Evolutionary conservation across 2,888 invertebrate genomes (phyloP), one percentile per base, ranked within the genome.

Genomic region (Xanthostigma xanthostigma): DNA sequence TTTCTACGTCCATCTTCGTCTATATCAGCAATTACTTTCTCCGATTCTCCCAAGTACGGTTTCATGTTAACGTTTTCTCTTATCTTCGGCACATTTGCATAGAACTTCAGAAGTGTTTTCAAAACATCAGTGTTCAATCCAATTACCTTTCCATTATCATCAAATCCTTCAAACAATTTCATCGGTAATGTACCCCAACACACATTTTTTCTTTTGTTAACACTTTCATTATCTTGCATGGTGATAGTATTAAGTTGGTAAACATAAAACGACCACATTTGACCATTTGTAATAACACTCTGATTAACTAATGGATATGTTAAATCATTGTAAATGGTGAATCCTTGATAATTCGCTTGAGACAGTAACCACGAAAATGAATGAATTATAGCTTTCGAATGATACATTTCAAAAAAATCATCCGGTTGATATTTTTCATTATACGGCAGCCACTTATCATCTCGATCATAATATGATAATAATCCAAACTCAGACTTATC

Each of bases 221-320:
- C 71, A 36, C 73, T 66, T n/a, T 75, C 66, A 56, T 78, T 62
- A 35, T 75, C 69, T 58, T 86, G 78, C 56, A 87, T 65, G 11
- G 76, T 60, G 36, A 80, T 73, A 0, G 93, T 95, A 63, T 98
- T 98, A 49, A 98, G 67, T 65, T 98, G 97, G 63, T 95, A 97
- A 11, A 81, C 76, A 61, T 84, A 88, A 55, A 96, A 84, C 1
- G 86, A 84, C 81, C 89, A 93, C 4, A 75, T 62, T 54, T 84
- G 78, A 0, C 97, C 96, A 67, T 97, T 85, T 1, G 93, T 90
- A 38, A 95, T 73, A 11, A 93, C 71, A 12, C 86, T 82, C 74
- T 97, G 96, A 4, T 89, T 85, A 0, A 83, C 79, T 49, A 96
- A 65, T 0, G 98, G 97, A 64, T 94, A 93, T 0, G 89, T 91